phyloP scores from a whole-genome alignment of 2,888 invertebrate genomes.

The Apeira syringaria region DNA sequence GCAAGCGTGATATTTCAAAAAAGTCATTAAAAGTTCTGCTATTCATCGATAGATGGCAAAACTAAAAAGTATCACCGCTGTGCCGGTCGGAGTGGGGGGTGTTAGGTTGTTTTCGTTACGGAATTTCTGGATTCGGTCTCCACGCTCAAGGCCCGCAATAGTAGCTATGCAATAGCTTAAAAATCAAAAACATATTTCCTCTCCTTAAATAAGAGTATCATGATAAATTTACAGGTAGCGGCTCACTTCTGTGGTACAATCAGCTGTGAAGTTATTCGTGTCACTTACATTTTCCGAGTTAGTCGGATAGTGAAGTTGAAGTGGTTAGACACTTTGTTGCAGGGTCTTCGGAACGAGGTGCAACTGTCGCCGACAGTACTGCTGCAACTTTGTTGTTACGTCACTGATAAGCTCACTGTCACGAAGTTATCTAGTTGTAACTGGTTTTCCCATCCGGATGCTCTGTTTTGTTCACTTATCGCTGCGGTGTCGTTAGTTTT shows the following conservation, averaged over 20 bases:
- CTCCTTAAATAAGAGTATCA: too few species aligned
- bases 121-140: too few species aligned
- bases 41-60: too few species aligned
- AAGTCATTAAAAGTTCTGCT: too few species aligned
- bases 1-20: too few species aligned
- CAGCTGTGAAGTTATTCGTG: slow-evolving; percentile 61
- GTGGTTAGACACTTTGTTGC: slow-evolving; percentile 68
- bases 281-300: slow-evolving; percentile 53
- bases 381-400: slow-evolving; percentile 45
- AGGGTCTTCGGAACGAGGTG: slow-evolving; percentile 61
- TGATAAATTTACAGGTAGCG: slow-evolving; percentile 3
- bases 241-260: slow-evolving; percentile 33
- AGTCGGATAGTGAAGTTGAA: slow-evolving; percentile 51
- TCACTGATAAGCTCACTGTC: slow-evolving; percentile 44
- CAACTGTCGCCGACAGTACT: slow-evolving; percentile 47
- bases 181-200: too few species aligned
- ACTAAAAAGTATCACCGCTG: too few species aligned
- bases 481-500: slow-evolving; percentile 10
- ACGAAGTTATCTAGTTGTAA: slow-evolving; percentile 31
- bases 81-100: too few species aligned
- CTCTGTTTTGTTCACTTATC: slow-evolving; percentile 33
- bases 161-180: too few species aligned
- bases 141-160: too few species aligned
- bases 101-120: too few species aligned
- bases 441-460: slow-evolving; percentile 29